Percentiles rank a stretch among this genome's conserved stretches.
These are phyloP conservation scores for Urocynchramus pylzowi DNA, from an alignment of 2,113 vertebrate species.

Conservation along the genomic window DNA sequence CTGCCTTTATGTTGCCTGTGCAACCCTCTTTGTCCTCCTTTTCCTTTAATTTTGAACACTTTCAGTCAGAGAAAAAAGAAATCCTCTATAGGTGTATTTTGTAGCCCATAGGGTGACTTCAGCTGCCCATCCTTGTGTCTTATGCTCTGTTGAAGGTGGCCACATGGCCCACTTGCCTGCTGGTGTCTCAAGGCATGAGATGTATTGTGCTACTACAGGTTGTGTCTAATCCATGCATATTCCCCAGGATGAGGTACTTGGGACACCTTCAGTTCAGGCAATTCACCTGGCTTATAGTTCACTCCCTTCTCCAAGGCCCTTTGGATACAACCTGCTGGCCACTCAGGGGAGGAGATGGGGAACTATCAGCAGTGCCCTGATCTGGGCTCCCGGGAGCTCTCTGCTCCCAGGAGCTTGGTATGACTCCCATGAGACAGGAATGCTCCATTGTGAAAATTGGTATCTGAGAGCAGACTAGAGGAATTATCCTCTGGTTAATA, in stretches of 20 bases:
- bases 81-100: not conserved
- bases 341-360: not conserved
- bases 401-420: not conserved
- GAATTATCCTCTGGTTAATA: not conserved
- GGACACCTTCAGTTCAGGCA: not conserved
- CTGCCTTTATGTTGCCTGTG: not conserved
- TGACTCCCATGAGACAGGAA: not conserved
- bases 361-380: not conserved
- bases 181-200: not conserved
- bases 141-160: not conserved
- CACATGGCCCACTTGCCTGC: not conserved
- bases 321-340: fast-evolving
- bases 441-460: not conserved
- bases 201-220: too few relatives aligned
- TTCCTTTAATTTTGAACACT: not conserved
- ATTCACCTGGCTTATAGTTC: not conserved
- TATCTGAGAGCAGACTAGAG: not conserved
- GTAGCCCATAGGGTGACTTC: not conserved
- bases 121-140: not conserved
- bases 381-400: not conserved
- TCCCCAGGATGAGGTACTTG: not conserved
- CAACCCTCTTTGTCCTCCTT: not conserved
- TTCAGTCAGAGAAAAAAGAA: not conserved
- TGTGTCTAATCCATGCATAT: not conserved
- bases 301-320: not conserved